phyloP scores from a whole-genome alignment of 2,113 vertebrate species.

The Lamprotornis superbus region DNA sequence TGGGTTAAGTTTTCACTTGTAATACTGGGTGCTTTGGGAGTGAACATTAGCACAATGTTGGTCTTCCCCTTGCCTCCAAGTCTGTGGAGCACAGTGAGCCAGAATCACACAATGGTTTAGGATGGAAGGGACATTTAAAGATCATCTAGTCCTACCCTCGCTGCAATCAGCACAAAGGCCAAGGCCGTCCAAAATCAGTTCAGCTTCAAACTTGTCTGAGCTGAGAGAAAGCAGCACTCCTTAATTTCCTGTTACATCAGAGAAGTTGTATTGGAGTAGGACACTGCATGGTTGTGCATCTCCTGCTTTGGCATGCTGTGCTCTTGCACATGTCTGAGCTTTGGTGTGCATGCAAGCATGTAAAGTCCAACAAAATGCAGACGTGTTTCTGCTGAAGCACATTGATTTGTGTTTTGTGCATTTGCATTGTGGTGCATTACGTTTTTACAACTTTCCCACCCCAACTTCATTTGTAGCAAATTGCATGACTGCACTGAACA shows the following conservation, averaged over 20 bases:
- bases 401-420: background rate
- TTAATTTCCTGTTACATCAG: background rate
- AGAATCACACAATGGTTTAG: background rate
- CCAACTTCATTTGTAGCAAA: background rate
- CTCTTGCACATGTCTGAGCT: background rate
- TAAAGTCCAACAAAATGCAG: background rate
- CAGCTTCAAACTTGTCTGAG: background rate
- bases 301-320: constrained; percentile 46
- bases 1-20: background rate
- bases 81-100: background rate
- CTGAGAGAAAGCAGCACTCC: background rate
- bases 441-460: background rate
- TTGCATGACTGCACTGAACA: background rate
- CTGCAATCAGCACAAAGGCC: background rate
- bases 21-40: background rate
- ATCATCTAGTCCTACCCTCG: background rate
- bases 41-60: background rate
- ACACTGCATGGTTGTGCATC: constrained; percentile 19
- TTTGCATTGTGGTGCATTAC: background rate
- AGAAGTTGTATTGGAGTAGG: background rate
- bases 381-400: background rate
- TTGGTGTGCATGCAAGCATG: background rate
- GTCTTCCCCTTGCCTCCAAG: background rate
- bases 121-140: background rate
- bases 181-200: background rate